Base-by-base conservation (phyloP, 2,888 invertebrate species). In the Galeruca laticollis region DNA sequence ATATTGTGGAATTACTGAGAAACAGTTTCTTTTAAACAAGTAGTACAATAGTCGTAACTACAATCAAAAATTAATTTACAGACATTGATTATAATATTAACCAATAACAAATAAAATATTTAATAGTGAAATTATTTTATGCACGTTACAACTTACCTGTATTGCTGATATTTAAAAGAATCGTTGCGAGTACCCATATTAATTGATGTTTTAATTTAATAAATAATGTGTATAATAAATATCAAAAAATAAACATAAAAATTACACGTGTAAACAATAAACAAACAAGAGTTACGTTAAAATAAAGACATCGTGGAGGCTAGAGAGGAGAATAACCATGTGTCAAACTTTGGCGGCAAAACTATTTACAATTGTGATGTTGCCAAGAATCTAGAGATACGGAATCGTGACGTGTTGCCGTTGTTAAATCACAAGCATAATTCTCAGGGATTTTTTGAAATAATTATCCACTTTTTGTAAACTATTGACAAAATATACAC, bases 291-390 rank as follows among this genome's bases (percentile, higher is more conserved):
- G 9, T 43, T 52, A 31, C 20, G 8, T 37, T 31, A 20, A 60
- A 47, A 40, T 60, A 26, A 18, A n/a, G 6, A 52, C n/a, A n/a
- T 11, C 3, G 11, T 10, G 9, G 8, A 13, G 21, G n/a, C n/a
- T 13, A 11, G 4, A 52, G n/a, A 26, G 13, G n/a, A 21, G n/a
- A 21, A 26, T 11, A 26, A 13, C 26, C 49, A 49, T 21, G 13
- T 54, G 63, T 63, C 63, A 63, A 63, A 40, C 40, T 40, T 63
- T 63, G 63, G 63, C 63, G 63, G 51, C 40, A 62, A 62, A n/a
- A 49, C 1, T 49, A 49, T 18, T n/a, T 49, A 49, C 49, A 20
- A 20, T n/a, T n/a, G n/a, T n/a, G n/a, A n/a, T 49, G 49, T 37
- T 37, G 37, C 13, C 37, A 2, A 37, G 37, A 37, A 37, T 37